phyloP scores from a whole-genome alignment of 2,113 vertebrate species.

The Actenoides hombroni region DNA sequence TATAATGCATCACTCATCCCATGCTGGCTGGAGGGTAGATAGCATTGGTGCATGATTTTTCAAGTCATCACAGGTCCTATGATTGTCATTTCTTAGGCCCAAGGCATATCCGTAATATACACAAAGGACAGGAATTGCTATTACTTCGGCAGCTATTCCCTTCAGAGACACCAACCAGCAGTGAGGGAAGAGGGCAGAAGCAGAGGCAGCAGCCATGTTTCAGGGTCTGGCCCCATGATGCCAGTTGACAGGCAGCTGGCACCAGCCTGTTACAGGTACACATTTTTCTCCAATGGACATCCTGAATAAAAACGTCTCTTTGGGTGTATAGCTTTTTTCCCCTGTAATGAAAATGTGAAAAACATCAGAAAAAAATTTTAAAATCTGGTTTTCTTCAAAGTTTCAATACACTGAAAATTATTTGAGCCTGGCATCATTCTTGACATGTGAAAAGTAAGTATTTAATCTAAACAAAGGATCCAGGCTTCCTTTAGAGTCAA shows the following conservation, averaged over 20 bases:
- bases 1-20: constrained; percentile 38
- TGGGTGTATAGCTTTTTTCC: neutral
- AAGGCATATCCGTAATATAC: neutral
- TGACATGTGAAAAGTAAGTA: neutral
- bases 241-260: fast-evolving
- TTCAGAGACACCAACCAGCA: neutral
- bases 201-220: fast-evolving
- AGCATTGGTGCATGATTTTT: constrained; percentile 16
- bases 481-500: neutral
- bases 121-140: neutral
- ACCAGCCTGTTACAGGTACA: fast-evolving
- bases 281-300: neutral
- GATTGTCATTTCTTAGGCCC: neutral
- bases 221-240: neutral
- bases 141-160: neutral
- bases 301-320: neutral
- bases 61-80: constrained; percentile 26
- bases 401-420: neutral
- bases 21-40: constrained; percentile 40
- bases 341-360: neutral
- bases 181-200: neutral
- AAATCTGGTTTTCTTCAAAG: neutral
- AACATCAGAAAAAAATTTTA: neutral
- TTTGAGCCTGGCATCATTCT: neutral
- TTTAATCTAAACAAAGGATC: neutral